Evolutionary conservation across 2,888 invertebrate species (phyloP).

Genomic region (Trissolcus japonicus): DNA sequence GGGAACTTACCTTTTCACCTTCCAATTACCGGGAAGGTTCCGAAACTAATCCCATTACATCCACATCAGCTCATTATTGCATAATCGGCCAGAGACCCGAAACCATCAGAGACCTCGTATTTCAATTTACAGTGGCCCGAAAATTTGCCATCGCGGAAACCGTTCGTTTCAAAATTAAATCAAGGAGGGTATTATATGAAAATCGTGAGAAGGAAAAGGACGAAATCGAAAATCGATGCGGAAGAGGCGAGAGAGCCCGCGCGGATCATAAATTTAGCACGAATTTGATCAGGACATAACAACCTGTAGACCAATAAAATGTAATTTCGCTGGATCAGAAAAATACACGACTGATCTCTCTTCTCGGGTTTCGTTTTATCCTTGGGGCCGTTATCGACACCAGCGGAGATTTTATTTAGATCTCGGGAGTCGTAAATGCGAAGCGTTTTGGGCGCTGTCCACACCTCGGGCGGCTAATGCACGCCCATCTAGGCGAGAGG

Average conservation of each 20-base stretch:
- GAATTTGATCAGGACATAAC: slow-evolving; percentile 14
- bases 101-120: slow-evolving; percentile 23
- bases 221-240: too few species aligned
- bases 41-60: slow-evolving; percentile 73
- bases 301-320: slow-evolving; percentile 24
- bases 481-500: slow-evolving; percentile 68
- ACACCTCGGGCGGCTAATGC: slow-evolving; percentile 75
- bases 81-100: slow-evolving; percentile 61
- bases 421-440: slow-evolving; percentile 71
- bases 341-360: slow-evolving; percentile 27
- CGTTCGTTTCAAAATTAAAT: too few species aligned
- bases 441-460: slow-evolving; percentile 71
- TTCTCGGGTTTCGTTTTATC: slow-evolving; percentile 26
- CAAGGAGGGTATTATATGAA: too few species aligned
- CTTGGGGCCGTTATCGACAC: slow-evolving; percentile 62
- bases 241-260: too few species aligned
- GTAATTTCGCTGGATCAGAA: slow-evolving; percentile 27
- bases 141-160: slow-evolving; percentile 44
- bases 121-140: slow-evolving; percentile 20
- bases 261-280: too few species aligned
- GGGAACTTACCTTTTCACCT: slow-evolving; percentile 74
- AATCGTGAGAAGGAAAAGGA: too few species aligned
- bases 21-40: slow-evolving; percentile 75
- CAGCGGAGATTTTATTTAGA: slow-evolving; percentile 74
- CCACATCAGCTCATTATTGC: slow-evolving; percentile 76